Evolutionary conservation across 2,797 vertebrate genomes (phyloP).

Genomic region (Tangara arthus): DNA sequence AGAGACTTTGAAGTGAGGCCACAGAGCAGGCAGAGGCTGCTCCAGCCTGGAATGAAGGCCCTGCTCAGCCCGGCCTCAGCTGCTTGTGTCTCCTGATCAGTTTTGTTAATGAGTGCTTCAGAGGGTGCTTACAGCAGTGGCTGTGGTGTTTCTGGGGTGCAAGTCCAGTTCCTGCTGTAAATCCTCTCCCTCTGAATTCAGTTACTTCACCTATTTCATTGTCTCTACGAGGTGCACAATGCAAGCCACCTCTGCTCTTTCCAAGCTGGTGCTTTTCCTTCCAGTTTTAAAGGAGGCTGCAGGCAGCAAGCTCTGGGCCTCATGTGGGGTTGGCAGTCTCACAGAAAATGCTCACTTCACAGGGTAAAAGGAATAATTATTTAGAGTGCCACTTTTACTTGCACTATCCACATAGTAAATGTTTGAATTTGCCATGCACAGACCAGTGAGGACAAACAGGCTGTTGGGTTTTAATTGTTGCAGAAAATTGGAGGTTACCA

Average conservation of each 20-base stretch:
- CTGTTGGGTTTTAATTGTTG: neutral
- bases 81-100: conserved; percentile 70
- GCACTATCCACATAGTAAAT: accelerated
- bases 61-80: conserved; percentile 78
- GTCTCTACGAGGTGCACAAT: accelerated
- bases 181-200: neutral
- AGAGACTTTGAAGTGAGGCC: conserved; percentile 96
- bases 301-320: neutral
- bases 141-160: neutral
- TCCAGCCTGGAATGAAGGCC: conserved; percentile 62
- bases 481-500: neutral
- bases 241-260: neutral
- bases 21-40: conserved; percentile 80
- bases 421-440: neutral
- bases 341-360: accelerated
- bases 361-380: neutral
- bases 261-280: neutral
- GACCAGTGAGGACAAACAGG: neutral
- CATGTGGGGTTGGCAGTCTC: accelerated
- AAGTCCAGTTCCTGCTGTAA: conserved; percentile 5
- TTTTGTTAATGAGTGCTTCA: conserved; percentile 79
- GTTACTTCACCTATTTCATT: accelerated
- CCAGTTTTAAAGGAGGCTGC: accelerated
- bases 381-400: neutral
- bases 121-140: conserved; percentile 44